Conservation (phyloP, 2,113 vertebrate species). For the Tychaedon coryphoeus region DNA sequence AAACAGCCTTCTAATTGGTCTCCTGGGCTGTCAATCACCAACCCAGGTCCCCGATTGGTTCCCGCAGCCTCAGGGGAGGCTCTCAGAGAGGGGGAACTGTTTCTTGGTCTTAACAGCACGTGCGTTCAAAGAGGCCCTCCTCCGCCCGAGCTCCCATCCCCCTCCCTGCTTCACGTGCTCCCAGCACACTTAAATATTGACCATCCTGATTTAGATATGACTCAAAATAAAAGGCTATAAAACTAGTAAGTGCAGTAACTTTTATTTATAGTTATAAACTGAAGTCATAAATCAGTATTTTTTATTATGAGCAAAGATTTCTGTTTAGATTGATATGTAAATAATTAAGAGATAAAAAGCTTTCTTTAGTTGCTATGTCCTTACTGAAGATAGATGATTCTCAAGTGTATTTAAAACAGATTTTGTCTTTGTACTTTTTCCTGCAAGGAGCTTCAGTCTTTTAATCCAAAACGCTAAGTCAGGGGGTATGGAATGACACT, state of each 20-base stretch:
- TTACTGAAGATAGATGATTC: neutral
- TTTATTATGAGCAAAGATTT: neutral
- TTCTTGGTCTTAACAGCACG: too few relatives aligned
- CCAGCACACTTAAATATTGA: neutral
- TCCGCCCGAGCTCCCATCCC: too few relatives aligned
- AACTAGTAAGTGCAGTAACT: neutral
- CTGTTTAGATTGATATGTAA: neutral
- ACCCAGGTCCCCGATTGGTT: too few relatives aligned
- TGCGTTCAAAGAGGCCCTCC: too few relatives aligned
- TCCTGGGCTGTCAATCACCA: too few relatives aligned
- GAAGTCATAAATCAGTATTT: neutral
- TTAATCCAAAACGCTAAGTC: fast-evolving
- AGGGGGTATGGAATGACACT: fast-evolving
- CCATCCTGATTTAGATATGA: neutral
- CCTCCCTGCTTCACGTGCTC: too few relatives aligned
- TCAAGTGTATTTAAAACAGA: neutral
- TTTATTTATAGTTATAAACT: neutral
- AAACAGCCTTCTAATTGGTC: too few relatives aligned
- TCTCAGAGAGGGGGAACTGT: too few relatives aligned
- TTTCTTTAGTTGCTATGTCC: neutral
- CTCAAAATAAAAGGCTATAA: neutral
- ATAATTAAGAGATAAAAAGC: neutral
- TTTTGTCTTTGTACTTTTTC: neutral
- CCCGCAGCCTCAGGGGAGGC: too few relatives aligned
- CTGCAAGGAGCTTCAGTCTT: neutral